Conservation (phyloP, 2,888 invertebrate genomes). For the Cosmorhoe ocellata region DNA sequence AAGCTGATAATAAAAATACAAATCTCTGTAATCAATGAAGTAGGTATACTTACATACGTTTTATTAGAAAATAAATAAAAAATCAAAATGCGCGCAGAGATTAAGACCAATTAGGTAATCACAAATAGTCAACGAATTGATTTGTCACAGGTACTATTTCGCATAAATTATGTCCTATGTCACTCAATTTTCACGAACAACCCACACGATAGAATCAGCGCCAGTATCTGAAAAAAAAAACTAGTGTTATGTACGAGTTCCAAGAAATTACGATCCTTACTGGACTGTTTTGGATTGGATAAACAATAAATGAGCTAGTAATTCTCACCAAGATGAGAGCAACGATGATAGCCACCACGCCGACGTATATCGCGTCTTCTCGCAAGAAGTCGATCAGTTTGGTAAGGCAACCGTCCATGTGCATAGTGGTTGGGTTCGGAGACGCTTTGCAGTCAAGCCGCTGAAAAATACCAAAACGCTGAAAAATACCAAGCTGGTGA, state of each 20-base stretch:
- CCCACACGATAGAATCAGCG: constrained; percentile 92
- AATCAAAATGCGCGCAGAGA: constrained; percentile 27
- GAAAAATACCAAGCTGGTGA: background rate
- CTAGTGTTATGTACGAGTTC: too few species aligned
- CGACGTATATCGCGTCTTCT: constrained; percentile 90
- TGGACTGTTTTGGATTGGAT: too few species aligned
- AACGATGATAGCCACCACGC: constrained; percentile 90
- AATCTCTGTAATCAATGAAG: too few species aligned
- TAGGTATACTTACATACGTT: constrained; percentile 17
- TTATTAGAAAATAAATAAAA: constrained; percentile 26
- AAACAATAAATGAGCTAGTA: too few species aligned
- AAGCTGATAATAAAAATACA: too few species aligned
- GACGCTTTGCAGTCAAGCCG: constrained; percentile 81
- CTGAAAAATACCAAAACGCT: constrained; percentile 47
- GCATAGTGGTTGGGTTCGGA: constrained; percentile 84
- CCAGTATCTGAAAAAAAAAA: constrained; percentile 85
- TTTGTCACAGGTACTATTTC: constrained; percentile 24
- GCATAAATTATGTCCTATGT: constrained; percentile 34
- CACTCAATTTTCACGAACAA: constrained; percentile 93
- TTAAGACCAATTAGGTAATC: constrained; percentile 26
- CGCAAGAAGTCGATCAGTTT: constrained; percentile 87
- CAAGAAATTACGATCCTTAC: too few species aligned
- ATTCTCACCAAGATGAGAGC: constrained; percentile 90
- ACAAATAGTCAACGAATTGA: constrained; percentile 25
- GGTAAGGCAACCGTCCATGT: constrained; percentile 89